These are phyloP conservation scores for Adelphocoris suturalis DNA, from an alignment of 2,888 invertebrate genomes.

Conservation along the genomic window DNA sequence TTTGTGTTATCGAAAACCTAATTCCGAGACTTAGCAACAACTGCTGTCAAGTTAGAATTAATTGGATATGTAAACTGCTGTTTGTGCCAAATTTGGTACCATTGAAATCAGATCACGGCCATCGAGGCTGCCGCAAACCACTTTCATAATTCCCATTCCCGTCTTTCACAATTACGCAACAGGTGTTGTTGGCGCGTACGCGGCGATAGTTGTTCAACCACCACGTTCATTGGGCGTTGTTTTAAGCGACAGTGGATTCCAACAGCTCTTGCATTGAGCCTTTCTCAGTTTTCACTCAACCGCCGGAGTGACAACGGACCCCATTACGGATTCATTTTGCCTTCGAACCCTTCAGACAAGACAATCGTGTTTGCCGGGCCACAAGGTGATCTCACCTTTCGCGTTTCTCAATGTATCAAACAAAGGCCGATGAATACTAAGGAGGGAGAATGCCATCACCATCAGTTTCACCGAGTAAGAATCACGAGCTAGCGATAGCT, in stretches of 20 bases:
- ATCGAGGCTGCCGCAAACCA: background rate
- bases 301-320: background rate
- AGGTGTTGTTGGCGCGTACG: background rate
- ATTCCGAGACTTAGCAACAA: too few relatives aligned
- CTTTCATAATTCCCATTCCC: background rate
- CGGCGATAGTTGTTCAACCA: background rate
- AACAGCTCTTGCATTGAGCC: background rate
- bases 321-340: constrained; percentile 29
- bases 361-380: constrained; percentile 23
- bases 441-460: constrained; percentile 27
- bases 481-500: background rate
- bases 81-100: background rate
- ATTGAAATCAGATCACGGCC: background rate
- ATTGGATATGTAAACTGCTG: too few relatives aligned
- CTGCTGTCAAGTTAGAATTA: too few relatives aligned
- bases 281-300: background rate
- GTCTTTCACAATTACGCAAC: background rate
- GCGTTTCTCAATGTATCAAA: constrained; percentile 30
- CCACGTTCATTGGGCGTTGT: background rate
- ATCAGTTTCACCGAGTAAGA: background rate
- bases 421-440: constrained; percentile 19
- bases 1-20: too few relatives aligned
- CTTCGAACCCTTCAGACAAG: background rate
- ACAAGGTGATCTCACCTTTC: constrained; percentile 30
- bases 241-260: background rate